These are phyloP conservation scores for Mythimna albipuncta DNA, from an alignment of 2,888 invertebrate species.

Conservation along the genomic window DNA sequence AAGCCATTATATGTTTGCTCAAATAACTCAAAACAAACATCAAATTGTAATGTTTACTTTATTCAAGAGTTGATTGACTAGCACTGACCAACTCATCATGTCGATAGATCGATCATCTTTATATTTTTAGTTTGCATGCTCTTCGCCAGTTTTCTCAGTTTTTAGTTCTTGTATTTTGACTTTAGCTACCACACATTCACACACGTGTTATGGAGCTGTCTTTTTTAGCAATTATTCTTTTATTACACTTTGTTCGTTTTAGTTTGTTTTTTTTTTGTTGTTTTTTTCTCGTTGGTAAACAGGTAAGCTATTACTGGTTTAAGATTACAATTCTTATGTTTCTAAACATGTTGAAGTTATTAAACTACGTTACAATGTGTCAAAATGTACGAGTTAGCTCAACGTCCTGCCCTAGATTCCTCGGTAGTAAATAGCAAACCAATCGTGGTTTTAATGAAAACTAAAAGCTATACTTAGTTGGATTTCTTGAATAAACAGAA, in stretches of 20 bases:
- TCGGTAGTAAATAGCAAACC: constrained; percentile 1
- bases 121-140: constrained; percentile 55
- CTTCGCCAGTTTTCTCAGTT: constrained; percentile 37
- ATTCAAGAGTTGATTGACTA: constrained; percentile 45
- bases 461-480: constrained; percentile 5
- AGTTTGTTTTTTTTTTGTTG: constrained; percentile 11
- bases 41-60: constrained; percentile 16
- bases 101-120: constrained; percentile 47
- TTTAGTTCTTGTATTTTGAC: constrained; percentile 18
- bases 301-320: constrained; percentile 31
- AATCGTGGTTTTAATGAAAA: constrained; percentile 30
- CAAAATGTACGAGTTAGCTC: constrained; percentile 32
- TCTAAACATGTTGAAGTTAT: constrained; percentile 7
- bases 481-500: constrained; percentile 23
- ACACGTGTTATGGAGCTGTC: constrained; percentile 28
- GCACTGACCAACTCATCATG: constrained; percentile 22
- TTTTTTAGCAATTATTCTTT: constrained; percentile 24
- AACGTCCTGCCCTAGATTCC: constrained; percentile 36
- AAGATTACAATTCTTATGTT: constrained; percentile 11
- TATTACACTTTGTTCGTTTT: neutral
- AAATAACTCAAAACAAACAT: neutral
- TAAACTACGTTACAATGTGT: constrained; percentile 40
- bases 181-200: constrained; percentile 35
- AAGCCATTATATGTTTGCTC: constrained; percentile 39
- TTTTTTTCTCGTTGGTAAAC: constrained; percentile 17